Percentiles rank a stretch among this genome's conserved stretches.
Conservation (phyloP, 2,113 vertebrate genomes). For the Thryonomys swinderianus region DNA sequence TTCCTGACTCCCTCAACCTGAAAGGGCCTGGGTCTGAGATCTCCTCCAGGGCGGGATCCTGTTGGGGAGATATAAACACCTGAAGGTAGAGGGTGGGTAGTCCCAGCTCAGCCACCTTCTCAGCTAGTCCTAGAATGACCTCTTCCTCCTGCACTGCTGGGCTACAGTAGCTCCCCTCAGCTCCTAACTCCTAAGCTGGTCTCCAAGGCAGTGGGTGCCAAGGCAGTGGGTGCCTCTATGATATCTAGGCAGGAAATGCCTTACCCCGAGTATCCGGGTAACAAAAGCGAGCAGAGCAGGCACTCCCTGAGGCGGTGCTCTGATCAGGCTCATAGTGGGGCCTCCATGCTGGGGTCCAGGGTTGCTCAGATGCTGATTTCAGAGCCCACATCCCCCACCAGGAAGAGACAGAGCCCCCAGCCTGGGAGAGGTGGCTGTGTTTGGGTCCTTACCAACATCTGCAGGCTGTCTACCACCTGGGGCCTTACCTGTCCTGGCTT, state of each 20-base stretch:
- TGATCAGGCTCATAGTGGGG: not conserved
- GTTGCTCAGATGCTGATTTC: not conserved
- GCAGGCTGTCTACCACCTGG: not conserved
- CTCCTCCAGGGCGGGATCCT: not conserved
- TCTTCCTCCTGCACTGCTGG: not conserved
- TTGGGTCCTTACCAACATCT: not conserved
- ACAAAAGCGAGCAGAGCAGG: not conserved
- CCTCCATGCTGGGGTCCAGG: not conserved
- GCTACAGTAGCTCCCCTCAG: not conserved
- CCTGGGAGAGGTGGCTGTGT: too few relatives aligned
- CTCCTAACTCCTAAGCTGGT: constrained; percentile 50
- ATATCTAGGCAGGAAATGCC: constrained; percentile 58
- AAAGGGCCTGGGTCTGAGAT: not conserved
- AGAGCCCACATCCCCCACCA: not conserved
- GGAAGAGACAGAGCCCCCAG: not conserved
- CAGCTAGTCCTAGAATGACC: not conserved
- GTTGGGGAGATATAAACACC: not conserved
- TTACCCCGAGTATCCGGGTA: constrained; percentile 29
- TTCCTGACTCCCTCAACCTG: not conserved
- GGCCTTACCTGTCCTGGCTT: too few relatives aligned
- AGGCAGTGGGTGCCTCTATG: constrained; percentile 38
- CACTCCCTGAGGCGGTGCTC: not conserved
- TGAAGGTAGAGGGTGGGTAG: not conserved
- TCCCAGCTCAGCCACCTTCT: not conserved
- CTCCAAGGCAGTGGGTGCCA: constrained; percentile 58